phyloP scores from a whole-genome alignment of 2,888 invertebrate genomes.

The Thecocarcelia acutangulata region DNA sequence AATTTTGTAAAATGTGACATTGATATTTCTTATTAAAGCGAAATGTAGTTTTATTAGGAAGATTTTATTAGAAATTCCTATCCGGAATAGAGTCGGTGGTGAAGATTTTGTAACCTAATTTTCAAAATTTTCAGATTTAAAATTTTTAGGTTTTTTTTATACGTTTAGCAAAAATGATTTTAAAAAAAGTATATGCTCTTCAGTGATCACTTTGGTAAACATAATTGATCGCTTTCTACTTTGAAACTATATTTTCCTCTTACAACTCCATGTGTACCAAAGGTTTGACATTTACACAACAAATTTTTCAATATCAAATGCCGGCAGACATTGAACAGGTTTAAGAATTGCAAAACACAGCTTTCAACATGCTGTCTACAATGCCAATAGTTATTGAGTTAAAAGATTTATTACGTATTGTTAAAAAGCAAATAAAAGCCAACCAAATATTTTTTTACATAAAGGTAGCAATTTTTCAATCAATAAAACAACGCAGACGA shows the following conservation, averaged over 20 bases:
- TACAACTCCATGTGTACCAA: neutral
- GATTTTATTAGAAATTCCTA: no score
- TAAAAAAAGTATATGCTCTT: no score
- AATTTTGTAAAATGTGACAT: no score
- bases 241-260: neutral
- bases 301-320: slow-evolving; percentile 18
- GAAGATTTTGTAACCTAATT: no score
- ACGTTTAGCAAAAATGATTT: no score
- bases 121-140: no score
- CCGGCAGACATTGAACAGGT: slow-evolving; percentile 12
- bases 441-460: neutral
- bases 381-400: slow-evolving; percentile 48
- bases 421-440: slow-evolving; percentile 13
- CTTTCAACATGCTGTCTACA: slow-evolving; percentile 48
- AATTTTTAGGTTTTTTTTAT: no score
- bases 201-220: no score
- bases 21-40: no score
- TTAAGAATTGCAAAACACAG: slow-evolving; percentile 28
- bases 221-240: neutral
- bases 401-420: slow-evolving; percentile 53
- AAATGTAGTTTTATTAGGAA: no score
- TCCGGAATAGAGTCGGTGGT: no score
- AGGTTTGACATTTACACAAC: neutral
- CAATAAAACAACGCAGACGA: slow-evolving; percentile 46
- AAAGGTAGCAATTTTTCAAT: slow-evolving; percentile 58